These are phyloP conservation scores for Perca fluviatilis DNA, from an alignment of 2,113 vertebrate genomes.

Conservation along the genomic window DNA sequence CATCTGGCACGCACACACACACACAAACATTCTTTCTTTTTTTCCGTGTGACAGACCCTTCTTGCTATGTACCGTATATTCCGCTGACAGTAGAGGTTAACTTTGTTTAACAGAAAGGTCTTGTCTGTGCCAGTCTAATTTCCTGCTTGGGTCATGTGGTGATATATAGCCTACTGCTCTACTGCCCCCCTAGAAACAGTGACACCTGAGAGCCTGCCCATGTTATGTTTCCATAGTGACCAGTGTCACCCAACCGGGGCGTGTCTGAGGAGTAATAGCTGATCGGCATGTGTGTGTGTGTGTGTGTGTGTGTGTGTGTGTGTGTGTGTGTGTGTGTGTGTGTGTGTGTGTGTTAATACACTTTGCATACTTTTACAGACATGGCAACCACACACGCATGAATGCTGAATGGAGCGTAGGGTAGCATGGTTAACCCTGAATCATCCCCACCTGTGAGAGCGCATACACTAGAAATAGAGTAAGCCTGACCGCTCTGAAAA, in stretches of 20 bases:
- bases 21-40: slow-evolving; percentile 38
- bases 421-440: slow-evolving; percentile 54
- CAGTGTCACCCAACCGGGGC: slow-evolving; percentile 73
- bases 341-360: slow-evolving; percentile 41
- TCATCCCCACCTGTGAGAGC: slow-evolving; percentile 70
- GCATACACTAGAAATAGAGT: slow-evolving; percentile 69
- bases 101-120: slow-evolving; percentile 47
- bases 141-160: slow-evolving; percentile 57
- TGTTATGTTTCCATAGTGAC: slow-evolving; percentile 79
- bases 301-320: slow-evolving; percentile 32
- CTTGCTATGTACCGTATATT: slow-evolving; percentile 10
- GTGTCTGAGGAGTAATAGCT: slow-evolving; percentile 58
- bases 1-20: slow-evolving; percentile 66
- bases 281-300: slow-evolving; percentile 34
- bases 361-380: slow-evolving; percentile 65
- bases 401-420: slow-evolving; percentile 29
- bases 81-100: slow-evolving; percentile 40
- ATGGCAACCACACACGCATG: slow-evolving; percentile 12
- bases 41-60: slow-evolving; percentile 25
- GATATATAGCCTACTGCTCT: slow-evolving; percentile 53
- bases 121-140: slow-evolving; percentile 42
- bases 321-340: slow-evolving; percentile 12
- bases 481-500: slow-evolving; percentile 61
- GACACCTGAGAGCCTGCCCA: slow-evolving; percentile 70
- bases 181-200: slow-evolving; percentile 67